phyloP scores from a whole-genome alignment of 2,113 vertebrate species.

The Salvelinus fontinalis region DNA sequence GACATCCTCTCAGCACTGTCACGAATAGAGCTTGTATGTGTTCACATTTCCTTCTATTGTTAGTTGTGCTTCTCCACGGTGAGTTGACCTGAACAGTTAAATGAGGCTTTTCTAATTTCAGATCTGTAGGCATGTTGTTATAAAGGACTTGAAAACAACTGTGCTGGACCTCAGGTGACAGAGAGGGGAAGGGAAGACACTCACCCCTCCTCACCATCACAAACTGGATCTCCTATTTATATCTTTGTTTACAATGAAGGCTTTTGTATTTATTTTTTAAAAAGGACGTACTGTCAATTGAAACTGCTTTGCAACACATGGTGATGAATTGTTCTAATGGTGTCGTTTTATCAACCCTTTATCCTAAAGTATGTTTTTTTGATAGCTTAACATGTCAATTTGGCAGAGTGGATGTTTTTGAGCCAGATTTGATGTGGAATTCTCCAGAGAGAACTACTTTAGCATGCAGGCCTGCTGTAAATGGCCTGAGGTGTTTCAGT shows the following conservation, averaged over 20 bases:
- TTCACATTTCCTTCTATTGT: not conserved
- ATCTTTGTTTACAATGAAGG: constrained; percentile 75
- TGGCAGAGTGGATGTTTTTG: not conserved
- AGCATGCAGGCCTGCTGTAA: not conserved
- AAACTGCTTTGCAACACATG: constrained; percentile 27
- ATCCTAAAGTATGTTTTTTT: constrained; percentile 23
- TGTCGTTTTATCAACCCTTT: constrained; percentile 14
- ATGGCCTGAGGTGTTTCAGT: too few species aligned
- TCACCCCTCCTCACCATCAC: constrained; percentile 23
- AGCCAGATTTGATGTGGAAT: not conserved
- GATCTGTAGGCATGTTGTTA: constrained; percentile 88
- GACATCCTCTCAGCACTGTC: not conserved
- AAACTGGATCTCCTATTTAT: constrained; percentile 82
- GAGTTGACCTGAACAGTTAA: not conserved
- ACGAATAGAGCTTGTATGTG: not conserved
- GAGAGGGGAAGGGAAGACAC: constrained; percentile 16
- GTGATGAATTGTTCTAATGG: constrained; percentile 31
- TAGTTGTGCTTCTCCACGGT: too few species aligned
- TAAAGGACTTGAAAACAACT: constrained; percentile 82
- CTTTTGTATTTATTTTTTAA: constrained; percentile 84
- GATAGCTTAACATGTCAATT: constrained; percentile 27
- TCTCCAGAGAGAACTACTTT: not conserved
- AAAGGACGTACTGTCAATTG: constrained; percentile 52
- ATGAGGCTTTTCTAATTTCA: constrained; percentile 56
- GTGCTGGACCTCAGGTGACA: constrained; percentile 95